phyloP scores from a whole-genome alignment of 2,113 vertebrate genomes.

The Malurus melanocephalus region DNA sequence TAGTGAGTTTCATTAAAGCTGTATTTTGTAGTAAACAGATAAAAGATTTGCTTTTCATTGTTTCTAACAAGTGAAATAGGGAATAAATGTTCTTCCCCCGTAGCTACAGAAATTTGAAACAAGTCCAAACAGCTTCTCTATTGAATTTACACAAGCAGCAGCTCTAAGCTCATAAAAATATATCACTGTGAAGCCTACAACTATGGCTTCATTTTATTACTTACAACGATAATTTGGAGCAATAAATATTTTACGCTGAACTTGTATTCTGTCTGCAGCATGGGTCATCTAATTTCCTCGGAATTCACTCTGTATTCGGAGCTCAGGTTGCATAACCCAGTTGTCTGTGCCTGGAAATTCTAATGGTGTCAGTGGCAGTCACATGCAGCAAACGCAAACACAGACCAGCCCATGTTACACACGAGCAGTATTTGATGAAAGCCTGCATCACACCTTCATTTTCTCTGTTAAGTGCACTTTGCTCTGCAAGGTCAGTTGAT shows the following conservation, averaged over 20 bases:
- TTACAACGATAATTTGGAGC: constrained; percentile 30
- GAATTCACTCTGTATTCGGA: background rate
- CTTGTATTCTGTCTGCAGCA: background rate
- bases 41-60: constrained; percentile 55
- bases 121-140: constrained; percentile 55
- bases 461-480: background rate
- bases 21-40: constrained; percentile 49
- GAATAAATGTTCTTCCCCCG: constrained; percentile 45
- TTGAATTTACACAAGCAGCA: constrained; percentile 56
- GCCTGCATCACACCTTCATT: background rate
- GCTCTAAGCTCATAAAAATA: constrained; percentile 56
- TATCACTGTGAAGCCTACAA: constrained; percentile 55
- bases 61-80: constrained; percentile 47
- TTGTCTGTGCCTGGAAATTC: constrained; percentile 18
- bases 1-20: constrained; percentile 28
- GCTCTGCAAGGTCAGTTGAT: background rate
- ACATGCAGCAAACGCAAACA: background rate
- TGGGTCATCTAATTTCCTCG: background rate
- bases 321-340: background rate
- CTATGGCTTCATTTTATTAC: constrained; percentile 53
- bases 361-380: background rate
- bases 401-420: background rate
- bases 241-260: constrained; percentile 45
- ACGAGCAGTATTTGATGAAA: background rate
- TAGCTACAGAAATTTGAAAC: constrained; percentile 58